Percentiles rank a stretch among this genome's conserved stretches.
phyloP scores from a whole-genome alignment of 2,797 vertebrate genomes.

The Hapalemur alaotrensis region DNA sequence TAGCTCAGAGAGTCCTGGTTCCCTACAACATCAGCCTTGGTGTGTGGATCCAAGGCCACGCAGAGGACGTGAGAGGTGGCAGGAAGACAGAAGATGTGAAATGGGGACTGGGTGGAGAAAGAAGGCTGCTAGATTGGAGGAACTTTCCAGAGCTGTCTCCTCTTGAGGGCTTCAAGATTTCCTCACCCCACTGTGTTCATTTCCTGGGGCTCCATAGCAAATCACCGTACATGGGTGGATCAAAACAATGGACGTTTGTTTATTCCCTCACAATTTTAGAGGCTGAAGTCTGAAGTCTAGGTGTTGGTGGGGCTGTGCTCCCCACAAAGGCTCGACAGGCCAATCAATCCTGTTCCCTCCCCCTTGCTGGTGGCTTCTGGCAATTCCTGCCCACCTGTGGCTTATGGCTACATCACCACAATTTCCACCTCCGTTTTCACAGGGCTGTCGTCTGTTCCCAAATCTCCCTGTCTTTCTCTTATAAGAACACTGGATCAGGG shows the following conservation, averaged over 20 bases:
- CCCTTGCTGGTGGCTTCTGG: neutral
- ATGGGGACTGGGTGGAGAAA: neutral
- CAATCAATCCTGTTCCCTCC: no score
- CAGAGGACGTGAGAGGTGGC: neutral
- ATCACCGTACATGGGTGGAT: neutral
- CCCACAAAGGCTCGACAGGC: neutral
- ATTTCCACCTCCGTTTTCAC: neutral
- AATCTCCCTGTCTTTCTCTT: neutral
- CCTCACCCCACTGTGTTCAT: rapidly evolving
- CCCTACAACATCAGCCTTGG: neutral
- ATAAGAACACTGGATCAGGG: neutral
- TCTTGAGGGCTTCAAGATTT: neutral
- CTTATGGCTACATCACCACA: rapidly evolving
- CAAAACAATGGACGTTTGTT: neutral
- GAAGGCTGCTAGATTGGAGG: neutral
- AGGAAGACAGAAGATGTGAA: neutral
- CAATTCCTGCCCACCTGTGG: rapidly evolving
- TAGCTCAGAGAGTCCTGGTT: neutral
- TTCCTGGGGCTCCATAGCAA: neutral
- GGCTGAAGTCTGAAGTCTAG: neutral
- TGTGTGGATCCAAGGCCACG: neutral
- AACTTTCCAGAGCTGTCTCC: neutral
- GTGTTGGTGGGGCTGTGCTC: rapidly evolving
- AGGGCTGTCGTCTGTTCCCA: neutral
- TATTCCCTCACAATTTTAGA: neutral